These are phyloP conservation scores for Hippoglossus hippoglossus DNA, from an alignment of 2,797 vertebrate species.

Conservation along the genomic window DNA sequence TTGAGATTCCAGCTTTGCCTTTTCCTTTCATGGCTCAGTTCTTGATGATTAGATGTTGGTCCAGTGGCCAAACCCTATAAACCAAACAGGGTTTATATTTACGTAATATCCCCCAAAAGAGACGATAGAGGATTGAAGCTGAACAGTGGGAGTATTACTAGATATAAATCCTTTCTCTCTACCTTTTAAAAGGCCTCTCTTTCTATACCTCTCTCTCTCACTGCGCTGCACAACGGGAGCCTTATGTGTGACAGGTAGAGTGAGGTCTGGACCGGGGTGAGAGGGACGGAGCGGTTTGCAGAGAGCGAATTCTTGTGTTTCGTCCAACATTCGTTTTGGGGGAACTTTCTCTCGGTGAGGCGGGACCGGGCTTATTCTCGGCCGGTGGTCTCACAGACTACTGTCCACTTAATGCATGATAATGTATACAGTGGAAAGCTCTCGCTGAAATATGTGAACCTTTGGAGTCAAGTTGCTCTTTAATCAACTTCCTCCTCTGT, in stretches of 20 bases:
- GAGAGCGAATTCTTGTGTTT: constrained; percentile 73
- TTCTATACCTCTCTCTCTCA: background rate
- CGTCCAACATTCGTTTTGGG: constrained; percentile 67
- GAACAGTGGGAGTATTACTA: background rate
- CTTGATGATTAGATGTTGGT: background rate
- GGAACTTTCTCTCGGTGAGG: constrained; percentile 39
- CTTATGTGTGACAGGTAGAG: constrained; percentile 71
- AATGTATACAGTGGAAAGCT: constrained; percentile 42
- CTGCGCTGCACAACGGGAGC: constrained; percentile 51
- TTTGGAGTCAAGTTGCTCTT: constrained; percentile 11
- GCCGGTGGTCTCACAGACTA: constrained; percentile 63
- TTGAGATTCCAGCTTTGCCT: background rate
- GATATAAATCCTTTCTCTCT: too few relatives aligned
- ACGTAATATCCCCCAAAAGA: background rate
- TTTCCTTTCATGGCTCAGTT: background rate
- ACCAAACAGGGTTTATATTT: background rate
- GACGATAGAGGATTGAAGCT: background rate
- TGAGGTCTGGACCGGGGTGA: constrained; percentile 50
- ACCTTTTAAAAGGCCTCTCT: background rate
- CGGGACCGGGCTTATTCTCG: constrained; percentile 38
- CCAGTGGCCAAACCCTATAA: too few relatives aligned
- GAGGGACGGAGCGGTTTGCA: constrained; percentile 32
- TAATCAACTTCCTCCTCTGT: constrained; percentile 1
- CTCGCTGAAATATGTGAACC: background rate
- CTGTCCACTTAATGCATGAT: constrained; percentile 44